phyloP scores from a whole-genome alignment of 1,140 invertebrate genomes.

The Anastrepha ludens region DNA sequence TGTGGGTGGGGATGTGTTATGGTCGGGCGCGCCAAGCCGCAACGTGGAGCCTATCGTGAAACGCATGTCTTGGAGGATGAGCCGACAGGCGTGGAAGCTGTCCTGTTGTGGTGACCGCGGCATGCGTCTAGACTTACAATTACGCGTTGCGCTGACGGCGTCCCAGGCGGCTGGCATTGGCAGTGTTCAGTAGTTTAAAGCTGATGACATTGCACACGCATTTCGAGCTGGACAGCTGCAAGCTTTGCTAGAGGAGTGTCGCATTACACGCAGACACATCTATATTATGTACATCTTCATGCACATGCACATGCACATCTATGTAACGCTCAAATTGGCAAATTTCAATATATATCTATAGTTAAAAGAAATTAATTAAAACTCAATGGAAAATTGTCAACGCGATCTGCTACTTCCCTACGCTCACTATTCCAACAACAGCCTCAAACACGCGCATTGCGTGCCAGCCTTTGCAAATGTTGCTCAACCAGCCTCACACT shows the following conservation, averaged over 20 bases:
- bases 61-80: conserved; percentile 15
- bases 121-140: conserved; percentile 27
- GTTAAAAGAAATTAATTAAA: conserved; percentile 51
- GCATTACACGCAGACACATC: background rate
- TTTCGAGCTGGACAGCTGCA: background rate
- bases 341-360: conserved; percentile 22
- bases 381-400: conserved; percentile 42
- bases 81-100: conserved; percentile 3
- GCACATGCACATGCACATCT: background rate
- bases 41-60: background rate
- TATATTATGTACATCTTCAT: no score
- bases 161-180: background rate
- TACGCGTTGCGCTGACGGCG: background rate
- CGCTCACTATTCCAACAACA: background rate
- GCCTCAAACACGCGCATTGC: conserved; percentile 1
- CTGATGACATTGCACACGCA: conserved; percentile 32
- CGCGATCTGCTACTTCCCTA: background rate
- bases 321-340: background rate
- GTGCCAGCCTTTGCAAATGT: conserved; percentile 43
- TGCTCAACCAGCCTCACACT: background rate
- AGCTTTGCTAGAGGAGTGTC: background rate
- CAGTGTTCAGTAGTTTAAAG: background rate
- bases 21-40: conserved; percentile 19
- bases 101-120: conserved; percentile 6
- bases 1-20: conserved; percentile 25